A percentile compares a stretch with the other conserved stretches of the same genome.
Conservation (phyloP, 2,113 vertebrate species). For the Carassius carassius region DNA sequence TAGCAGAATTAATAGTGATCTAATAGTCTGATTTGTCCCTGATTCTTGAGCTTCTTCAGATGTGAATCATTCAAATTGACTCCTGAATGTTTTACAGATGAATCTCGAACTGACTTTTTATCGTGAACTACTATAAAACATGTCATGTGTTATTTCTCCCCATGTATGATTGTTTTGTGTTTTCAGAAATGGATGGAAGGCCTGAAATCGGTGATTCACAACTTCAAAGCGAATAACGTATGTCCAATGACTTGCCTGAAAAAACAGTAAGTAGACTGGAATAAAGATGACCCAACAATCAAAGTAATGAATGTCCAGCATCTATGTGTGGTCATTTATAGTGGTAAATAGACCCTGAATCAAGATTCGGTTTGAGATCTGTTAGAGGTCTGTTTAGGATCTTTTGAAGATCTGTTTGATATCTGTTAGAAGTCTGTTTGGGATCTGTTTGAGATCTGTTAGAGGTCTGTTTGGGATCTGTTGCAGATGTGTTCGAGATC, state of each 20-base stretch:
- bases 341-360: too few relatives aligned
- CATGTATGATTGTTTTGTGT: conserved; percentile 50
- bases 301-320: neutral
- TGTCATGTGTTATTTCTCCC: neutral
- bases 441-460: neutral
- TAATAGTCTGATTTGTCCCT: neutral
- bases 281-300: neutral
- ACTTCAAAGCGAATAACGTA: conserved; percentile 98
- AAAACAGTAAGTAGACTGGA: conserved; percentile 88
- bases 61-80: neutral
- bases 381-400: too few relatives aligned
- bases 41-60: neutral
- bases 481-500: too few relatives aligned
- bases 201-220: conserved; percentile 92
- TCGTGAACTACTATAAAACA: too few relatives aligned
- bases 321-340: neutral
- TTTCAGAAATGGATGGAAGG: conserved; percentile 96
- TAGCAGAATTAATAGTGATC: neutral
- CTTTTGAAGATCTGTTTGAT: too few relatives aligned
- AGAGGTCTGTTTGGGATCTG: neutral
- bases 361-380: neutral
- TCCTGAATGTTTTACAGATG: neutral
- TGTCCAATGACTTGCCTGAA: conserved; percentile 98
- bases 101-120: neutral
- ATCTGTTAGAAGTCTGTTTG: too few relatives aligned